A percentile compares a stretch with the other conserved stretches of the same genome.
phyloP scores from a whole-genome alignment of 2,888 invertebrate genomes.

The Chloromyia formosa region DNA sequence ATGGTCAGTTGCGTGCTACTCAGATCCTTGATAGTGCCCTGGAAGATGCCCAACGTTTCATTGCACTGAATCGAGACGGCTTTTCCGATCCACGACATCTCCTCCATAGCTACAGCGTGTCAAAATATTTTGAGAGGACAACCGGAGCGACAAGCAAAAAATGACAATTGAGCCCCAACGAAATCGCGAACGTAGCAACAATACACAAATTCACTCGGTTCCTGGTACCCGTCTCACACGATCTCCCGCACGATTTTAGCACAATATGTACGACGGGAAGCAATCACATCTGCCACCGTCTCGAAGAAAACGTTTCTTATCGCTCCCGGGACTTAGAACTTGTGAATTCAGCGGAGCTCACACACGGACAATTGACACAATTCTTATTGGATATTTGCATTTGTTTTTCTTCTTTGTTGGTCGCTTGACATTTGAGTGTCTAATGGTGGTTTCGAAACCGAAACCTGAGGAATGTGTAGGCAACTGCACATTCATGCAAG shows the following conservation, averaged over 20 bases:
- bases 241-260: not conserved
- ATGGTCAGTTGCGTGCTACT: slow-evolving; percentile 78
- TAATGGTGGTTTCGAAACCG: not conserved
- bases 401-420: slow-evolving; percentile 29
- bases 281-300: slow-evolving; percentile 2
- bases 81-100: slow-evolving; percentile 74
- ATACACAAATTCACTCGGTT: not conserved
- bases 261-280: not conserved
- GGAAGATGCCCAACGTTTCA: slow-evolving; percentile 80
- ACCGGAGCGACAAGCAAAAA: not conserved
- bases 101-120: slow-evolving; percentile 46
- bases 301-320: not conserved
- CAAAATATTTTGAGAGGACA: not conserved
- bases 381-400: slow-evolving; percentile 25
- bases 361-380: slow-evolving; percentile 28
- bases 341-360: slow-evolving; percentile 1
- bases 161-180: not conserved
- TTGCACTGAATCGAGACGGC: slow-evolving; percentile 86
- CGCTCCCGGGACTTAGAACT: not conserved
- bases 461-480: not conserved
- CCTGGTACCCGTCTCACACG: not conserved
- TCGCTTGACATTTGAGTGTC: not conserved
- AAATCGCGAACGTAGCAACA: not conserved
- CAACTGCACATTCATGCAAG: too few relatives aligned
- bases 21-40: slow-evolving; percentile 77